Evolutionary conservation across 2,888 invertebrate genomes (phyloP), one percentile per base, ranked within the genome.

Genomic region (Bellardia bayeri): DNA sequence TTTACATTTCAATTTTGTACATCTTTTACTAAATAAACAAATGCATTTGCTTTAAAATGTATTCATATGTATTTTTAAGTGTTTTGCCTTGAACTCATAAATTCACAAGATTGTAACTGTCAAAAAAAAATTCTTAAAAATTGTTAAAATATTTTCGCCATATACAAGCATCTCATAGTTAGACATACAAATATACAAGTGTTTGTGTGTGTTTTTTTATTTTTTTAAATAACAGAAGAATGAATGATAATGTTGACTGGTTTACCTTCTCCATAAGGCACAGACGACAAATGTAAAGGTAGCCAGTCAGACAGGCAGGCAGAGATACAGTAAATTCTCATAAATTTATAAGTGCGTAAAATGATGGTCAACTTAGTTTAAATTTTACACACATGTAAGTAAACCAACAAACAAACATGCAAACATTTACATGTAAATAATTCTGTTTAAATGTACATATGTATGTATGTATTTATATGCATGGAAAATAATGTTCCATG

Each of bases 231-330:
- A 45, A 42, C 11, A 71, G 58, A 68, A 37, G 33, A 40, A 74
- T 76, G 56, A 71, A 78, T 78, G 37, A 80, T 56, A 56, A 81
- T 85, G 74, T 58, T 64, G 74, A 64, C 87, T 61, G 56, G 87
- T 82, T 85, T 85, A 66, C 87, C 87, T 87, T 87, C 79, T 79
- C 72, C 69, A 82, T 74, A 71, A 82, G 71, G 63, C 58, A 51
- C 63, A n/a, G 61, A 45, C 64, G 58, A 74, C 72, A 85, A 40
- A 63, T 64, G 42, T 45, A 54, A 82, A 74, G 66, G 56, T 23
- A 56, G 74, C 45, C 74, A 66, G 56, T 40, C 54, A 37, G 6
- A 0, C 11, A 37, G 30, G 13, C 37, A 37, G 45, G 13, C 61
- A 30, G 49, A 76, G 40, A 75, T 68, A 61, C 49, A 72, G 45